Conservation (phyloP, 2,113 vertebrate species). For the Corythornis vintsioides region DNA sequence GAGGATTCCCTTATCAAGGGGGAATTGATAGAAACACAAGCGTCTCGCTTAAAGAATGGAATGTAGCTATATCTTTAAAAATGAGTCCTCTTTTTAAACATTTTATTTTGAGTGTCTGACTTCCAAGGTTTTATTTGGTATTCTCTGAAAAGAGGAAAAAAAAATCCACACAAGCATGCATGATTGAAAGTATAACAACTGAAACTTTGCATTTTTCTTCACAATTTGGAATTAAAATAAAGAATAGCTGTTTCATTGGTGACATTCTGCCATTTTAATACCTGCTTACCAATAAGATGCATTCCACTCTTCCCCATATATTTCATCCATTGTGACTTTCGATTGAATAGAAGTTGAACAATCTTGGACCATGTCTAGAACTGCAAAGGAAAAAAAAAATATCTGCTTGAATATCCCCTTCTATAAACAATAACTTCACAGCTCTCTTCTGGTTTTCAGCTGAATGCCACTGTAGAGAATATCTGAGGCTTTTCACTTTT, state of each 20-base stretch:
- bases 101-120: background rate
- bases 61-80: background rate
- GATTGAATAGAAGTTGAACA: background rate
- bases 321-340: background rate
- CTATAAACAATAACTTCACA: background rate
- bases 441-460: background rate
- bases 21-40: too few species aligned
- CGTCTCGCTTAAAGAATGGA: background rate
- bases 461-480: background rate
- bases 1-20: background rate
- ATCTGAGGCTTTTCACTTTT: background rate
- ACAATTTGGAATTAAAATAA: slow-evolving; percentile 2
- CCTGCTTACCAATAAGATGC: background rate
- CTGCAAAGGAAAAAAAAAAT: background rate
- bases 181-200: background rate
- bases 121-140: background rate
- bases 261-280: slow-evolving; percentile 38
- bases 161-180: background rate
- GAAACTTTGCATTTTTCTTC: background rate
- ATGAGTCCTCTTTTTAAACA: background rate
- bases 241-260: background rate
- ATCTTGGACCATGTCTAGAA: background rate
- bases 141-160: background rate
- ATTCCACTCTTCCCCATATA: background rate
- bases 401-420: background rate